Evolutionary conservation across 2,113 vertebrate genomes (phyloP), one percentile per base, ranked within the genome.

Genomic region (Jacana jacana): DNA sequence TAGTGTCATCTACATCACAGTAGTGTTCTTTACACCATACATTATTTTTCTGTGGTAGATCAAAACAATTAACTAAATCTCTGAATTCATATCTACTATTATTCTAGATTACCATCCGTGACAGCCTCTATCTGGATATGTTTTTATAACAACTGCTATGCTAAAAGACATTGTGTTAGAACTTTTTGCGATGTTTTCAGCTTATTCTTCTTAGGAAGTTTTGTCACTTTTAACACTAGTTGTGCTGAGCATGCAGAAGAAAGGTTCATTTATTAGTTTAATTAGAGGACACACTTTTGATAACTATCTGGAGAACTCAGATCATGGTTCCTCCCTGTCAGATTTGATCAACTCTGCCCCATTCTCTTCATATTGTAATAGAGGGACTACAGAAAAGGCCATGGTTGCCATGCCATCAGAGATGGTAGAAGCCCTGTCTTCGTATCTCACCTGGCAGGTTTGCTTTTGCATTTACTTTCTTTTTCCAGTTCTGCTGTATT

Each of bases 331-430:
- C 81, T 79, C 87, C 44, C 33, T 86, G 19, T 66, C 17, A 40
- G 30, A 46, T 75, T 58, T 44, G 13, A 4, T 48, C 35, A 58
- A 2, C 22, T 88, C 72, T 92, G 31, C 23, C 25, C 28, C 16
- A 1, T 81, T 94, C 66, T 63, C 25, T 78, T 71, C 39, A 31
- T 14, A 3, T 2, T 22, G 37, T 1, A 1, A 5, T 30, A 54
- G 55, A 65, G 40, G n/a, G 20, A 31, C 20, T 44, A 7, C 17
- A n/a, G 54, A 39, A 55, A 51, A 65, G 22, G 40, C 40, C 4
- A 1, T 17, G 7, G 24, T 72, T 82, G 58, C 44, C 9, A 2
- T 44, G 30, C 57, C 0, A 0, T 63, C 30, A 39, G 39, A 75
- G 37, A 5, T 17, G 4, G 24, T 68, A 24, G 72, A n/a, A 94